Percentiles rank a stretch among this genome's conserved stretches.
Evolutionary conservation across 2,797 vertebrate species (phyloP).

Genomic region (Gallirallus australis): DNA sequence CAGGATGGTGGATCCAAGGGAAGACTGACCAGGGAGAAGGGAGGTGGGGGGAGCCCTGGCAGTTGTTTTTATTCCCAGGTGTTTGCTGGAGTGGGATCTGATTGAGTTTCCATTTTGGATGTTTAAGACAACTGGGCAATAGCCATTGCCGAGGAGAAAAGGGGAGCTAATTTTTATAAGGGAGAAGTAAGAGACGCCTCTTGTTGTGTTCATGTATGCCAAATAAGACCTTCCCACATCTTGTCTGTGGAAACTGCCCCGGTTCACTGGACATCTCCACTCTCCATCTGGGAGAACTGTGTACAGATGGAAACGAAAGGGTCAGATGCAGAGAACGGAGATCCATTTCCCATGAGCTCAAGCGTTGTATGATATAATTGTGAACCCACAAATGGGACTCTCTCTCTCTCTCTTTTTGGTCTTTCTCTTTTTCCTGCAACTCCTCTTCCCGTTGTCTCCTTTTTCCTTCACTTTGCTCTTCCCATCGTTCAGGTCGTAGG

Average conservation of each 20-base stretch:
- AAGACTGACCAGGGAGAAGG: constrained; percentile 22
- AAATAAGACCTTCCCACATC: constrained; percentile 47
- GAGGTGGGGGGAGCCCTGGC: constrained; percentile 3
- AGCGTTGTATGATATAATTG: constrained; percentile 65
- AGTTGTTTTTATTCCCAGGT: neutral
- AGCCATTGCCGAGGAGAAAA: constrained; percentile 46
- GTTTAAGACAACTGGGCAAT: constrained; percentile 60
- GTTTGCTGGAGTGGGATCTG: constrained; percentile 13
- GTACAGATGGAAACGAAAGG: constrained; percentile 58
- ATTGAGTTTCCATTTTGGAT: constrained; percentile 3
- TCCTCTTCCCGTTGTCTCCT: neutral
- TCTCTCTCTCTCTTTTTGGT: constrained; percentile 6
- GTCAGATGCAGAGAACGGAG: constrained; percentile 58
- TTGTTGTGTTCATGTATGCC: constrained; percentile 48
- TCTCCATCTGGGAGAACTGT: constrained; percentile 51
- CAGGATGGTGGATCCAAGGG: constrained; percentile 43
- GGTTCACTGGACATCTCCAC: constrained; percentile 56
- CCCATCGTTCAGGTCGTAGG: constrained; percentile 11
- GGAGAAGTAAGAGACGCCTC: constrained; percentile 57
- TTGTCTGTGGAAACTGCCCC: constrained; percentile 56
- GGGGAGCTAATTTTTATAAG: constrained; percentile 39
- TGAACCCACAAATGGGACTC: constrained; percentile 58
- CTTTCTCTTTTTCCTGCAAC: constrained; percentile 45
- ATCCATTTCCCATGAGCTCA: constrained; percentile 52
- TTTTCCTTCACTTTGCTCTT: constrained; percentile 30